Evolutionary conservation across 2,888 invertebrate genomes (phyloP).

Genomic region (Agriopis leucophaearia): DNA sequence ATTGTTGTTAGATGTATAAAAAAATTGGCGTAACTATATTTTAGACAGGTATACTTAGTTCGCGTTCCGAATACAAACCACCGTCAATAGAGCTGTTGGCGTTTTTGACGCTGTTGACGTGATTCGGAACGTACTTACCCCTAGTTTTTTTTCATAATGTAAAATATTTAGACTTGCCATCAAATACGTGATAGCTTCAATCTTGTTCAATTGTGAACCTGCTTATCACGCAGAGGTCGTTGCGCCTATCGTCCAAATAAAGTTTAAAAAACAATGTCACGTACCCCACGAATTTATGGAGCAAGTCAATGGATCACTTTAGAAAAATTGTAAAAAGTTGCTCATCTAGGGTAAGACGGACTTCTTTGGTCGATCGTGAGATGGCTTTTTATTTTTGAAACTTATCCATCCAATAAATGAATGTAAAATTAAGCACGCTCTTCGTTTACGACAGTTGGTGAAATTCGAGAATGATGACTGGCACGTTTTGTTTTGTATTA

Average conservation of each 20-base stretch:
- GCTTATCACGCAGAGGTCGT: constrained; percentile 71
- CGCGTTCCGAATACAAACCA: no score
- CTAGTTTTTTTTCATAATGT: not conserved
- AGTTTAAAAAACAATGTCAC: constrained; percentile 72
- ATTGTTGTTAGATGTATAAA: no score
- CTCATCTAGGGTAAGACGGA: constrained; percentile 71
- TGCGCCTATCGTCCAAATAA: constrained; percentile 54
- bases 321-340: constrained; percentile 74
- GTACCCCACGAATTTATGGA: constrained; percentile 80
- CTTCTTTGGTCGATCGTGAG: constrained; percentile 64
- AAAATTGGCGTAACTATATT: no score
- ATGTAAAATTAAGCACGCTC: constrained; percentile 73
- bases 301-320: constrained; percentile 67
- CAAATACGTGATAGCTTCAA: constrained; percentile 64
- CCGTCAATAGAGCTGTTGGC: no score
- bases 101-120: no score
- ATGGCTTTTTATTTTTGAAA: constrained; percentile 70
- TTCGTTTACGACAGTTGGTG: constrained; percentile 56
- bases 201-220: constrained; percentile 67
- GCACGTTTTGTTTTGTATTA: constrained; percentile 48
- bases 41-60: no score
- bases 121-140: no score
- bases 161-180: not conserved
- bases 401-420: constrained; percentile 71
- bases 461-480: constrained; percentile 62